A percentile compares a stretch with the other conserved stretches of the same genome.
phyloP scores from a whole-genome alignment of 2,797 vertebrate genomes.

The Alectoris magna region DNA sequence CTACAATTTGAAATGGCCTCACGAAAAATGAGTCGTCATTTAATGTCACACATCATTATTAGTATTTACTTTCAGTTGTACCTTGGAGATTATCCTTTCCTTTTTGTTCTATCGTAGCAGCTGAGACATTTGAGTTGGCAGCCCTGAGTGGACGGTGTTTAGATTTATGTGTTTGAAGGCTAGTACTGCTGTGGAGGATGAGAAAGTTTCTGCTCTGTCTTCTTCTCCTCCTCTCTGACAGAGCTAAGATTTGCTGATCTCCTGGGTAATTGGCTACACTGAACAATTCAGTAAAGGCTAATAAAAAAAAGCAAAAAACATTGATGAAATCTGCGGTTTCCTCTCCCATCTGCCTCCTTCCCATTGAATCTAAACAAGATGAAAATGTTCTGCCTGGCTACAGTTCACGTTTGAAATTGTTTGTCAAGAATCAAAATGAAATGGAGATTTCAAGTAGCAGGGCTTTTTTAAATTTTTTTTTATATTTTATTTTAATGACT shows the following conservation, averaged over 20 bases:
- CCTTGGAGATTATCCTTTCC: conserved; percentile 45
- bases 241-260: conserved; percentile 61
- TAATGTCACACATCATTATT: conserved; percentile 63
- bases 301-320: conserved; percentile 58
- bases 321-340: conserved; percentile 72
- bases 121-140: conserved; percentile 60
- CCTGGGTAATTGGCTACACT: conserved; percentile 12
- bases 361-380: conserved; percentile 56
- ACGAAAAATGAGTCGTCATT: conserved; percentile 64
- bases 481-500: background rate
- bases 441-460: conserved; percentile 9
- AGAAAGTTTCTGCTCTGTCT: conserved; percentile 46
- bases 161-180: conserved; percentile 33
- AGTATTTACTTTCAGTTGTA: conserved; percentile 50
- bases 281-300: background rate
- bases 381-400: conserved; percentile 5
- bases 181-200: background rate
- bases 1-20: conserved; percentile 18
- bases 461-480: background rate
- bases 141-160: background rate
- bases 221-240: conserved; percentile 42
- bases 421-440: conserved; percentile 49
- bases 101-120: conserved; percentile 38
- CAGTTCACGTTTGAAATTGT: conserved; percentile 35
- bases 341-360: conserved; percentile 50